phyloP scores from a whole-genome alignment of 2,797 vertebrate genomes.

The Sphaeramia orbicularis region DNA sequence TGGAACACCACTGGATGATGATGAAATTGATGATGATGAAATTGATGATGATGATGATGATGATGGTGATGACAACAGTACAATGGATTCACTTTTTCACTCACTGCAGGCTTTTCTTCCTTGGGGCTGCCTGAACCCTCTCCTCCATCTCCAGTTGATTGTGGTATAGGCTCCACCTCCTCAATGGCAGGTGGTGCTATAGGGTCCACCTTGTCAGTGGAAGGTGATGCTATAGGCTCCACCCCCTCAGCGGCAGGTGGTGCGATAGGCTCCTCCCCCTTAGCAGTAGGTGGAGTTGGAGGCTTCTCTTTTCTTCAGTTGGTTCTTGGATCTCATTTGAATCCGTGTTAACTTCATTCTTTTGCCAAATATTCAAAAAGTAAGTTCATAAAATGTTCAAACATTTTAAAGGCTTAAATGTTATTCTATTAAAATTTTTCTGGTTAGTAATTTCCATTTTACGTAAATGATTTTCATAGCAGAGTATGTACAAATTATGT shows the following conservation, averaged over 20 bases:
- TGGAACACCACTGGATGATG: too few relatives aligned
- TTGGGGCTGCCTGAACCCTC: background rate
- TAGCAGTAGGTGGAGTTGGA: background rate
- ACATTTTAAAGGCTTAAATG: background rate
- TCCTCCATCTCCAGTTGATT: constrained; percentile 14
- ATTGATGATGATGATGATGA: constrained; percentile 1
- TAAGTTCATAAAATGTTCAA: constrained; percentile 35
- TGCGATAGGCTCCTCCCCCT: background rate
- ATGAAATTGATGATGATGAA: background rate
- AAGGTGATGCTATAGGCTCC: background rate
- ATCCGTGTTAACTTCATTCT: constrained; percentile 63
- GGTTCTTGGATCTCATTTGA: constrained; percentile 28
- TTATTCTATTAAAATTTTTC: too few relatives aligned
- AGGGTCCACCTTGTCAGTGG: background rate
- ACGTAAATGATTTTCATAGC: too few relatives aligned
- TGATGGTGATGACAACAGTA: background rate
- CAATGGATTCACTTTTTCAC: background rate
- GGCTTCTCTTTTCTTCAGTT: constrained; percentile 16
- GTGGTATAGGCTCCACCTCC: background rate
- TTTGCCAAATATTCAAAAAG: constrained; percentile 54
- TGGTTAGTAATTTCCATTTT: too few relatives aligned
- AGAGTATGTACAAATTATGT: too few relatives aligned
- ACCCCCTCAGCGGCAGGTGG: constrained; percentile 15
- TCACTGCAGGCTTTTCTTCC: background rate
- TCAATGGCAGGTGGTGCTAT: background rate